These are phyloP conservation scores for Trinorchestia longiramus DNA, from an alignment of 1,140 invertebrate species.

Conservation along the genomic window DNA sequence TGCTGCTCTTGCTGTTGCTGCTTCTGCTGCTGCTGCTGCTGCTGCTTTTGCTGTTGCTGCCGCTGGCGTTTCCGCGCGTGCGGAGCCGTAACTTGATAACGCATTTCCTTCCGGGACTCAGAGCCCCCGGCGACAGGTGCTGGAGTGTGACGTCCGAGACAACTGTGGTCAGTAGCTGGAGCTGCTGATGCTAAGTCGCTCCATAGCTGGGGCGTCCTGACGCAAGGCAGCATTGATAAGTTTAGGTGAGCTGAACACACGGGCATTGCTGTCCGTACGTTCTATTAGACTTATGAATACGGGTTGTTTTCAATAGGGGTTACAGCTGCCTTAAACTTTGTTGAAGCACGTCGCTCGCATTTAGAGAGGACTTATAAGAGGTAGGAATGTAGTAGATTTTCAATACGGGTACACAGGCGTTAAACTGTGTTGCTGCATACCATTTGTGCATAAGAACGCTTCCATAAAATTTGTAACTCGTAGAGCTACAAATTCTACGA, in stretches of 20 bases:
- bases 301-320: too few relatives aligned
- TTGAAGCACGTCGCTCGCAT: too few relatives aligned
- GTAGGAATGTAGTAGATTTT: too few relatives aligned
- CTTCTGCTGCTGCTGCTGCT: background rate
- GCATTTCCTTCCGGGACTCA: conserved; percentile 15
- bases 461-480: too few relatives aligned
- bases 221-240: background rate
- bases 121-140: background rate
- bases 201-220: background rate
- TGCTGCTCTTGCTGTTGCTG: background rate
- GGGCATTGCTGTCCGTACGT: too few relatives aligned
- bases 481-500: too few relatives aligned
- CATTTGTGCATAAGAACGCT: too few relatives aligned
- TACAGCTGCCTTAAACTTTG: too few relatives aligned
- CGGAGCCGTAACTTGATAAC: conserved; percentile 44
- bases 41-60: background rate
- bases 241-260: background rate
- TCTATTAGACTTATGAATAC: too few relatives aligned
- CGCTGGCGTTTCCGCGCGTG: conserved; percentile 27
- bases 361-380: too few relatives aligned
- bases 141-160: conserved; percentile 1
- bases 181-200: background rate
- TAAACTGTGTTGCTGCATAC: too few relatives aligned
- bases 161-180: background rate
- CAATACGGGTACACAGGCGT: too few relatives aligned